Percentiles rank a stretch among this genome's conserved stretches.
Conservation (phyloP, 1,140 invertebrate species). For the Leptopilina boulardi region DNA sequence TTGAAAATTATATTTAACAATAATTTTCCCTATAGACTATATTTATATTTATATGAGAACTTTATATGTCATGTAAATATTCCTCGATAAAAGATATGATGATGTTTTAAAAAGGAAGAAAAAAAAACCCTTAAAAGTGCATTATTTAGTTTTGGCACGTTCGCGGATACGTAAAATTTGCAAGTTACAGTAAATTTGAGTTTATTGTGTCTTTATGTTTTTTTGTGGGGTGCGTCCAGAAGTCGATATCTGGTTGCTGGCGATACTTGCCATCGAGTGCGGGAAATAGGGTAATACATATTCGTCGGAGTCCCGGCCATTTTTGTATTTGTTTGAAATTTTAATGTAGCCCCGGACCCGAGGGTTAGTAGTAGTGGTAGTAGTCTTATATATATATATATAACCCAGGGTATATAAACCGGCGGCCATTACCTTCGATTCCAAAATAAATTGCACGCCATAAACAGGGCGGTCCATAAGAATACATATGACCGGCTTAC, state of each 20-base stretch:
- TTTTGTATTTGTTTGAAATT: slow-evolving; percentile 71
- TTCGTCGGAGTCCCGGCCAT: slow-evolving; percentile 54
- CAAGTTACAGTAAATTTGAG: slow-evolving; percentile 5
- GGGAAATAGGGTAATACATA: slow-evolving; percentile 63
- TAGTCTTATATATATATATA: slow-evolving; percentile 35
- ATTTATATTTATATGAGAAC: too few species aligned
- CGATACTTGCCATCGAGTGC: slow-evolving; percentile 9
- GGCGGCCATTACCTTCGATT: slow-evolving; percentile 74
- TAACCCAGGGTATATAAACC: slow-evolving; percentile 64
- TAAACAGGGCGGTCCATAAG: slow-evolving; percentile 73
- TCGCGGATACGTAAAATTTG: neutral
- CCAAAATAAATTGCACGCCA: slow-evolving; percentile 74
- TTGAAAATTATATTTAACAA: too few species aligned
- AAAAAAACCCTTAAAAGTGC: neutral
- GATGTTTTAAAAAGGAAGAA: too few species aligned
- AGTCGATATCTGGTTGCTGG: slow-evolving; percentile 21
- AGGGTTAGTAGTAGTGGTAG: too few species aligned
- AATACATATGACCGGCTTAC: slow-evolving; percentile 72
- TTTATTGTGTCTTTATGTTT: slow-evolving; percentile 16
- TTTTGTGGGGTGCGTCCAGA: slow-evolving; percentile 5
- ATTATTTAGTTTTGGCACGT: slow-evolving; percentile 5
- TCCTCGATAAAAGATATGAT: too few species aligned
- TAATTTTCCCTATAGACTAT: too few species aligned
- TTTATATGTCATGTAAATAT: too few species aligned
- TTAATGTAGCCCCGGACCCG: slow-evolving; percentile 63